Evolutionary conservation across 2,888 invertebrate genomes (phyloP).

Genomic region (Watsonalla cultraria): DNA sequence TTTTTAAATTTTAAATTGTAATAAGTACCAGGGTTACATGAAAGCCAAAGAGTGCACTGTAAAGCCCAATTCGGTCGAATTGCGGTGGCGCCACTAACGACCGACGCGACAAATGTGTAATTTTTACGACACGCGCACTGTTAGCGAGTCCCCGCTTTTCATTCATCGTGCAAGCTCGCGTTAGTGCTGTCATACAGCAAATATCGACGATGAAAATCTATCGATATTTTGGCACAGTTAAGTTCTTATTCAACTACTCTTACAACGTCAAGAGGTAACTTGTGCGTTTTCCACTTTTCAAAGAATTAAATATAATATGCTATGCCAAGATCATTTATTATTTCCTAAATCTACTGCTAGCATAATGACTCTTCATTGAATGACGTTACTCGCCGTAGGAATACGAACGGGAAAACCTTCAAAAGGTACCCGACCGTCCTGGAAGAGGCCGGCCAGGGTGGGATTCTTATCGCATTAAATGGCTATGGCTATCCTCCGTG

Average conservation of each 20-base stretch:
- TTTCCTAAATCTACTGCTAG: neutral
- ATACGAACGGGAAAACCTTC: no score
- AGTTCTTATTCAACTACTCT: no score
- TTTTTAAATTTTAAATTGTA: slow-evolving; percentile 9
- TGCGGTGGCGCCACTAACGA: slow-evolving; percentile 21
- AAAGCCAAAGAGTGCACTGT: slow-evolving; percentile 21
- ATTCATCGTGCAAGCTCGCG: slow-evolving; percentile 45
- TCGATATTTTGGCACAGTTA: neutral
- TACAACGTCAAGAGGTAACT: no score
- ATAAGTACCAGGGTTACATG: slow-evolving; percentile 29
- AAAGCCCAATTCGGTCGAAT: slow-evolving; percentile 25
- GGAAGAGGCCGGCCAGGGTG: no score
- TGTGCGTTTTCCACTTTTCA: no score
- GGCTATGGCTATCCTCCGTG: no score
- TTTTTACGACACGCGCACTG: slow-evolving; percentile 40
- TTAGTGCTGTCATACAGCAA: slow-evolving; percentile 21
- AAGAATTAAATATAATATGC: no score
- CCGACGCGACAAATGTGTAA: slow-evolving; percentile 24
- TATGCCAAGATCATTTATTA: no score
- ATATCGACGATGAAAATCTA: slow-evolving; percentile 7
- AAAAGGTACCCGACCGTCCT: no score
- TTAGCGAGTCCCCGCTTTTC: slow-evolving; percentile 47
- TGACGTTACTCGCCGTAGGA: no score
- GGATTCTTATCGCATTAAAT: no score
- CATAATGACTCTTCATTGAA: neutral